Evolutionary conservation across 2,888 invertebrate species (phyloP), one percentile per base, ranked within the genome.

Genomic region (Melikaiella ostensackeni): DNA sequence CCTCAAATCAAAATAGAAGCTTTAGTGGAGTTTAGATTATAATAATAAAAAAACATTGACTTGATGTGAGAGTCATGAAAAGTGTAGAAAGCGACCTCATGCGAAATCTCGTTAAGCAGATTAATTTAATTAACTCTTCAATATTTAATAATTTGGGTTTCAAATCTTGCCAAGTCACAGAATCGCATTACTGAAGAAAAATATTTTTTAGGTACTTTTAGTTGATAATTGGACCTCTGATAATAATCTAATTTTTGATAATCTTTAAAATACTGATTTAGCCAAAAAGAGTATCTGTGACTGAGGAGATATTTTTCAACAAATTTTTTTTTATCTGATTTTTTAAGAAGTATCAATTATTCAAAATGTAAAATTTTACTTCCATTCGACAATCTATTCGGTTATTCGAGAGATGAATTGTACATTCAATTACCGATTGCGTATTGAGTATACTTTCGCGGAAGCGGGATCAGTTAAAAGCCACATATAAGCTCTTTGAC

Each of bases 11-110:
- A 50, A 46, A 30, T n/a, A 30, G 50, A 55, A 13, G 70, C 70
- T 70, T 55, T 70, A 70, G 70, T 33, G 33, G 55, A 70, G n/a
- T n/a, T 50, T 70, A 70, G 70, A 50, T 46, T 55, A 70, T n/a
- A 33, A 42, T 42, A 70, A 50, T 46, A 63, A 66, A 66, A 27
- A 46, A 66, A 27, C 16, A 42, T 33, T n/a, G 2, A 50, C 19
- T 46, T 66, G n/a, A 64, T 24, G 11, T 24, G 1, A 16, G 24
- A 42, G 38, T 38, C 13, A n/a, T 35, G 13, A 35, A 24, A 64
- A 27, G 16, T 50, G 70, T 33, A 50, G 19, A 50, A 70, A 33
- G 50, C 70, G 70, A 70, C 50, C 50, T 70, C 50, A 50, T 55
- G 30, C 46, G 13, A 50, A 50, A 50, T 70, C 30, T 70, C 19